Evolutionary conservation across 2,113 vertebrate species (phyloP).

Genomic region (Neodon shergylaensis): DNA sequence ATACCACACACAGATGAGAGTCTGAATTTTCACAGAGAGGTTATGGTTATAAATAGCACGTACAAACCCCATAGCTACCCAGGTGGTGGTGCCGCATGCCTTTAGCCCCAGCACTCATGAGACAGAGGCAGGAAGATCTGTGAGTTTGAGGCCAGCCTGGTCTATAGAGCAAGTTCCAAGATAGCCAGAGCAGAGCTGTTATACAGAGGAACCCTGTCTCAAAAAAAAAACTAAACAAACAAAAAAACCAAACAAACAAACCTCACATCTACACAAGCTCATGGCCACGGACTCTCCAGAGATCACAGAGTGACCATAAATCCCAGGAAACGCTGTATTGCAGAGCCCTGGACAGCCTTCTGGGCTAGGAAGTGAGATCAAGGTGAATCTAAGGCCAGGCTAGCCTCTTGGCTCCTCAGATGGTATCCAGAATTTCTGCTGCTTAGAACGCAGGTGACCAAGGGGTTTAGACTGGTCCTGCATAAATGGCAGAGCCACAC

Average conservation of each 20-base stretch:
- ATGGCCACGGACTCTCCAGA: no score
- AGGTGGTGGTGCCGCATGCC: accelerated
- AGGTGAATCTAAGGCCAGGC: background rate
- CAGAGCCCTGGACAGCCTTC: background rate
- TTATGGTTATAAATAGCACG: background rate
- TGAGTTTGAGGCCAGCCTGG: background rate
- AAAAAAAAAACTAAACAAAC: background rate
- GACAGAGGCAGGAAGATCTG: background rate
- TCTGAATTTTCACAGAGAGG: background rate
- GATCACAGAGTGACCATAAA: background rate
- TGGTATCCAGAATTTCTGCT: background rate
- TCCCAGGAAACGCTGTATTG: background rate
- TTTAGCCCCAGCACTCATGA: background rate
- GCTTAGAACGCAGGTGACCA: background rate
- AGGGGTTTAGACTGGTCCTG: no score
- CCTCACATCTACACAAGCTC: background rate
- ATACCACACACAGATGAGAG: background rate
- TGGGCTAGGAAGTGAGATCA: background rate
- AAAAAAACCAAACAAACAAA: background rate
- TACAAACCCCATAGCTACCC: background rate
- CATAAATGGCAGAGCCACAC: background rate
- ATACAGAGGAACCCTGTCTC: background rate
- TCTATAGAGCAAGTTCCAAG: background rate
- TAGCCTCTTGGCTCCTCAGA: background rate
- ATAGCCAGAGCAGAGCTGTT: background rate